Evolutionary conservation across 2,113 vertebrate species (phyloP).

Genomic region (Ariopsis seemanni): DNA sequence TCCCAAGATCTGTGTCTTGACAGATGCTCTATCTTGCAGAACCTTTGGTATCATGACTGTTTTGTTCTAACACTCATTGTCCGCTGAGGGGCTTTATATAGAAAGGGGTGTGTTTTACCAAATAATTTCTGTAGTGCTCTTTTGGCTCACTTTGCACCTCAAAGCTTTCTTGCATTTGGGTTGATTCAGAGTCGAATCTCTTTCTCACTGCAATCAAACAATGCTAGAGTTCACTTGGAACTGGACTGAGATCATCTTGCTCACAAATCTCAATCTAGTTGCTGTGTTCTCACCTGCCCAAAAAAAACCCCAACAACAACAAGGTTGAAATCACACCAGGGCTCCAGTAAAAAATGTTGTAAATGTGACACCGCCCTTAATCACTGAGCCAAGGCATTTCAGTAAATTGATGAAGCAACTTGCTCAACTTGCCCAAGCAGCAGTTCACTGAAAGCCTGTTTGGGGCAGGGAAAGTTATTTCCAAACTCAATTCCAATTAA

Average conservation of each 20-base stretch:
- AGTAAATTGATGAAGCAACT: not conserved
- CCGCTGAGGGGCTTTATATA: too few species aligned
- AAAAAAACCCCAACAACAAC: not conserved
- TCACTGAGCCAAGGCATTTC: not conserved
- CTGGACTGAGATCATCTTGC: not conserved
- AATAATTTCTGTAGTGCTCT: too few species aligned
- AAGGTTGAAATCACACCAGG: not conserved
- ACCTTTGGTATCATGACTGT: too few species aligned
- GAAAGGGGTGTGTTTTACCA: too few species aligned
- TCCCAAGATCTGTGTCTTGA: not conserved
- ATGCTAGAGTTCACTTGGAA: not conserved
- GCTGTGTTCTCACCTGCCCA: not conserved
- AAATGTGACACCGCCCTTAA: not conserved
- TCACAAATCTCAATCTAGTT: not conserved
- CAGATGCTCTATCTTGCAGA: too few species aligned
- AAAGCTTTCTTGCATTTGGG: too few species aligned
- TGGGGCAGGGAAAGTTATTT: not conserved
- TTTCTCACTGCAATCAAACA: not conserved
- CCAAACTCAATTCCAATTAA: not conserved
- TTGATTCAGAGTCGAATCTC: too few species aligned
- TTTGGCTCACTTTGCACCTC: too few species aligned
- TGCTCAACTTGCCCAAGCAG: too few species aligned
- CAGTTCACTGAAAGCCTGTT: not conserved
- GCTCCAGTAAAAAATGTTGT: not conserved
- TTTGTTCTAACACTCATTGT: too few species aligned